Evolutionary conservation across 2,888 invertebrate genomes (phyloP).

Genomic region (Erebia ligea): DNA sequence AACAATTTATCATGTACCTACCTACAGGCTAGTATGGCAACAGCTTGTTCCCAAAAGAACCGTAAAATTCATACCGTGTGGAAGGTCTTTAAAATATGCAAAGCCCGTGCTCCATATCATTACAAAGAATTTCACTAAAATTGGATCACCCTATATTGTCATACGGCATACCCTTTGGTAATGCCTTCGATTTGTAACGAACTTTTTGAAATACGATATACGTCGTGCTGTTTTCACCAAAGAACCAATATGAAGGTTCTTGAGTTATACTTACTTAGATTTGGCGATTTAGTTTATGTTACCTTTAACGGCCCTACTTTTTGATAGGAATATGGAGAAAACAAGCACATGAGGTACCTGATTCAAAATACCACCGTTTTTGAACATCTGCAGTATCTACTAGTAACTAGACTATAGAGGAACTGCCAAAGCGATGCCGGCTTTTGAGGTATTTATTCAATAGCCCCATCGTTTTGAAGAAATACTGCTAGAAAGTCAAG

Average conservation of each 20-base stretch:
- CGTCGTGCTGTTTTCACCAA: constrained; percentile 75
- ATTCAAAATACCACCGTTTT: not conserved
- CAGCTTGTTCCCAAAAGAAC: not conserved
- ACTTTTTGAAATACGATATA: constrained; percentile 81
- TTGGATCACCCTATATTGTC: constrained; percentile 78
- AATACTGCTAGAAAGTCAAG: not conserved
- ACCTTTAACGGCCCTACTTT: not conserved
- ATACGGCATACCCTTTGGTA: constrained; percentile 80
- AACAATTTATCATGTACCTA: no score
- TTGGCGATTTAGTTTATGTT: constrained; percentile 54
- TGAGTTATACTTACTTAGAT: constrained; percentile 66
- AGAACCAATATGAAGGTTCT: constrained; percentile 71
- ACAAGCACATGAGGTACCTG: not conserved
- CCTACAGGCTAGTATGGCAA: not conserved
- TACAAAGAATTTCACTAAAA: constrained; percentile 77
- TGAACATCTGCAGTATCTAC: not conserved
- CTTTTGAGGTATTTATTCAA: not conserved
- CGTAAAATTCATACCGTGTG: constrained; percentile 1
- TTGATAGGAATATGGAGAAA: not conserved
- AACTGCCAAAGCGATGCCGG: not conserved
- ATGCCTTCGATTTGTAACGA: constrained; percentile 80
- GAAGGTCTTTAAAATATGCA: constrained; percentile 62
- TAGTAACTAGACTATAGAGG: no score
- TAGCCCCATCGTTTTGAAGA: not conserved
- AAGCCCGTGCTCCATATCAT: constrained; percentile 80